phyloP scores from a whole-genome alignment of 2,797 vertebrate genomes.

The Sus cebifrons region DNA sequence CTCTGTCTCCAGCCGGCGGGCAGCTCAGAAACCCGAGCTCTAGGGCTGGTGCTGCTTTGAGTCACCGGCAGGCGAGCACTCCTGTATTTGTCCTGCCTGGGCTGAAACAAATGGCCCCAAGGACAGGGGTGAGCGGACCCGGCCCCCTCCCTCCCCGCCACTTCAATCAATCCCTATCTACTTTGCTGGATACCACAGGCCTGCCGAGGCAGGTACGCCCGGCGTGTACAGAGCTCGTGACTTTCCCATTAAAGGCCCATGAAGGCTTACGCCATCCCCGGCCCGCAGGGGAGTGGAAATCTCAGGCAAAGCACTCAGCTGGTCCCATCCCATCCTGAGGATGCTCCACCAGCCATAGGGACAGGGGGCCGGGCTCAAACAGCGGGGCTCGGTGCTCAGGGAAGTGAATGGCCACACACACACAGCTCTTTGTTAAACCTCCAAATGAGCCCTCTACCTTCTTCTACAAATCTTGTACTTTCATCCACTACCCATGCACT shows the following conservation, averaged over 20 bases:
- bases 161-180: rapidly evolving
- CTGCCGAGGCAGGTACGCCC: not conserved
- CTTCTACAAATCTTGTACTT: no score
- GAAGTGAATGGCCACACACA: rapidly evolving
- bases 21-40: not conserved
- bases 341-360: not conserved
- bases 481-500: not conserved
- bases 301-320: rapidly evolving
- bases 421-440: not conserved
- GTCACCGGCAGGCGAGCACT: not conserved
- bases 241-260: not conserved
- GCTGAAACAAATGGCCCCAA: not conserved
- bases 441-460: not conserved
- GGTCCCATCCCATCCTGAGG: not conserved
- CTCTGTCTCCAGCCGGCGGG: not conserved
- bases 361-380: not conserved
- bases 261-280: not conserved
- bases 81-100: not conserved
- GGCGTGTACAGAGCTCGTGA: rapidly evolving
- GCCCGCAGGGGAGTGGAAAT: not conserved
- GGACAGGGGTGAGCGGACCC: not conserved
- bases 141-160: not conserved
- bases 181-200: not conserved
- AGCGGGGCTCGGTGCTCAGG: not conserved
- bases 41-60: not conserved